Base-by-base conservation (phyloP, 2,888 invertebrate species). In the Agrypnus murinus region DNA sequence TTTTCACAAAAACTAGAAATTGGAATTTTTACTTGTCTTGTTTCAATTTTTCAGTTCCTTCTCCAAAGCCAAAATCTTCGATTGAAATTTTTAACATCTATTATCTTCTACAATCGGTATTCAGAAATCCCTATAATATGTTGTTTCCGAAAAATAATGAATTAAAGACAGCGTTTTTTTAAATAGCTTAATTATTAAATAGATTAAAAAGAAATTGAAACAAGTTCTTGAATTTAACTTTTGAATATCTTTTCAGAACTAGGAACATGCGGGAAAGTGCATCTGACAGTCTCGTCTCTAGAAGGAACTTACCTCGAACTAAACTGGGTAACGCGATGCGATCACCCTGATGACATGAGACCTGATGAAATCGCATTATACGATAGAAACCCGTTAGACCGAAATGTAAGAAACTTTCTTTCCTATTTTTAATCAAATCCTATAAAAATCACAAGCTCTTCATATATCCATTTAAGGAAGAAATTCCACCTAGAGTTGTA, bases 231-330 rank as follows among this genome's bases (percentile, higher is more conserved):
- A n/a, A n/a, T n/a, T n/a, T n/a, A n/a, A n/a, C n/a, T n/a, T n/a
- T n/a, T n/a, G n/a, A 25, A 40, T n/a, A 40, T 12, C 7, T 2
- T 67, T 69, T 15, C 19, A 71, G 71, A 66, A 40, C 31, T 71
- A 63, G 60, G 74, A 73, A 80, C 76, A 78, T 87, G 87, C 77
- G 87, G 87, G 50, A 86, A 84, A 75, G 86, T 88, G 19, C 87
- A 86, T 82, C 75, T 88, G 75, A 88, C 88, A 17, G 86, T 89
- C 15, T 88, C 88, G 6, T 86, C 89, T 1, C 69, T 81, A 53
- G 80, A 84, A 71, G 87, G 87, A 69, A 84, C 86, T 7, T 86
- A 86, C 78, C 76, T 89, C 19, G 88, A 88, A 82, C 78, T 88
- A 72, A 88, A 88, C 79, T 88, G 88, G 88, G 45, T 70, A 31